phyloP scores from a whole-genome alignment of 2,113 vertebrate species.

The Mirounga angustirostris region DNA sequence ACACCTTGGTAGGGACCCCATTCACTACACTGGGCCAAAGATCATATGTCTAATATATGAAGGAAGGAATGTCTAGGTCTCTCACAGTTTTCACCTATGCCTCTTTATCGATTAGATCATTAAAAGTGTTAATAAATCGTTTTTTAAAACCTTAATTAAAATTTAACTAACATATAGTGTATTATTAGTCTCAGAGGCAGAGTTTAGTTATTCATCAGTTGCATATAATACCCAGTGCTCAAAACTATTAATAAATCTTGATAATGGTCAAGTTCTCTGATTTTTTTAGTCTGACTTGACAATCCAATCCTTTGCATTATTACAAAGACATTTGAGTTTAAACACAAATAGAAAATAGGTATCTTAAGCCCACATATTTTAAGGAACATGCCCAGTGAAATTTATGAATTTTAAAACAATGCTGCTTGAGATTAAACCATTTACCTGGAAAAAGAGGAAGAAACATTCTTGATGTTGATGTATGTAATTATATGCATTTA shows the following conservation, averaged over 20 bases:
- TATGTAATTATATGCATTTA: slow-evolving; percentile 23
- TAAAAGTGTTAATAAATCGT: neutral
- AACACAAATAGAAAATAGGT: neutral
- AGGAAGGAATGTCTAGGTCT: neutral
- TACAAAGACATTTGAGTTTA: neutral
- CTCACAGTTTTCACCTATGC: neutral
- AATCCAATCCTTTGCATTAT: neutral
- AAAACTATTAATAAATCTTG: neutral
- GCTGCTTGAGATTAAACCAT: neutral
- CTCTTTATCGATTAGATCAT: neutral
- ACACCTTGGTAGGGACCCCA: accelerated
- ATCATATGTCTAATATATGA: neutral
- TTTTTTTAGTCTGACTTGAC: neutral
- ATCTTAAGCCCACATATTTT: neutral
- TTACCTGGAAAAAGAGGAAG: slow-evolving; percentile 2
- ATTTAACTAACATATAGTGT: neutral
- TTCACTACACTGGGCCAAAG: neutral
- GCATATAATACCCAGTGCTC: neutral
- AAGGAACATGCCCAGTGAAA: neutral
- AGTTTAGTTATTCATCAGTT: neutral
- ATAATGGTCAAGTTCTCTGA: neutral
- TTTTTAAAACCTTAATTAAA: neutral
- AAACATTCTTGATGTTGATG: neutral
- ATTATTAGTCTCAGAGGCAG: neutral
- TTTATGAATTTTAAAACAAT: neutral